phyloP scores from a whole-genome alignment of 2,797 vertebrate species.

The Platyrinchus mystaceus region DNA sequence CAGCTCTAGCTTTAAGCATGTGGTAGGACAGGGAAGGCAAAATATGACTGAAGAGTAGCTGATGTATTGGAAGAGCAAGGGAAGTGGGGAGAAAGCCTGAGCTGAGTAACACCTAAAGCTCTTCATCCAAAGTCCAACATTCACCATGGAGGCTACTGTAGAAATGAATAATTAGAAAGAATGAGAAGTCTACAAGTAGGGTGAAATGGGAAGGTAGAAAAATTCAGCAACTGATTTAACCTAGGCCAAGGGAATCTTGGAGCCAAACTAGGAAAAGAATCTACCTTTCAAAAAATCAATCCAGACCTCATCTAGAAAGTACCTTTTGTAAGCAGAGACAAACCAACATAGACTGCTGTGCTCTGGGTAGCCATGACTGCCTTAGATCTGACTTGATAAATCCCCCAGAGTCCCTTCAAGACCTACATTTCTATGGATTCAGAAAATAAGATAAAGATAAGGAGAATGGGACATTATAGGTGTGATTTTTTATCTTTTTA shows the following conservation, averaged over 20 bases:
- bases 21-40: neutral
- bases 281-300: neutral
- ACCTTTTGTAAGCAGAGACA: neutral
- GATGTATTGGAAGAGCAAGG: neutral
- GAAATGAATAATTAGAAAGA: neutral
- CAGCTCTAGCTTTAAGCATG: neutral
- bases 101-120: neutral
- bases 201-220: neutral
- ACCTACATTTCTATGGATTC: neutral
- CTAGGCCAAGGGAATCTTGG: neutral
- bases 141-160: accelerated
- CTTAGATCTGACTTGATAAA: neutral
- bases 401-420: neutral
- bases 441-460: neutral
- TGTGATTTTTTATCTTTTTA: slow-evolving; percentile 17
- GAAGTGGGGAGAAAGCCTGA: neutral
- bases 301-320: neutral
- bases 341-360: neutral
- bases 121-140: neutral
- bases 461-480: neutral
- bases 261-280: neutral
- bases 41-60: neutral
- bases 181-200: neutral
- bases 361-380: neutral
- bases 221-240: neutral